phyloP scores from a whole-genome alignment of 2,797 vertebrate genomes.

The Oreochromis mossambicus region DNA sequence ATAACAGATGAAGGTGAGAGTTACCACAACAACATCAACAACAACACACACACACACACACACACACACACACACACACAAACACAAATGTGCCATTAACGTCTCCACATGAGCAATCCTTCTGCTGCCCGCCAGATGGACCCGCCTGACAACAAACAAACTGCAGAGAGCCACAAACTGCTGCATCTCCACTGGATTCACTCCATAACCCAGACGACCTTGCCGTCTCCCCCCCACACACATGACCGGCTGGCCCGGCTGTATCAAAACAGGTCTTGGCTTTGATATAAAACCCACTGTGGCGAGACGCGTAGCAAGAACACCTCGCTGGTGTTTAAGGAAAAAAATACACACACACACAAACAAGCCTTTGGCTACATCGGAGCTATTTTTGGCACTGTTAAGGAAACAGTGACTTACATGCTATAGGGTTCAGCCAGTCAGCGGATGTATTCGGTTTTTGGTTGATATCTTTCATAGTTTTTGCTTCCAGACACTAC shows the following conservation, averaged over 20 bases:
- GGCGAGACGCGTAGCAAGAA: conserved; percentile 3
- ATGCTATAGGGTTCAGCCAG: conserved; percentile 16
- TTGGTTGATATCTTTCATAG: not conserved
- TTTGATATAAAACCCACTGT: conserved; percentile 30
- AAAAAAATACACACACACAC: not conserved
- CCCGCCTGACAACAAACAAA: conserved; percentile 52
- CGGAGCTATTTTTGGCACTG: conserved; percentile 51
- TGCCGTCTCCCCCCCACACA: conserved; percentile 34
- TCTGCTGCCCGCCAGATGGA: conserved; percentile 61
- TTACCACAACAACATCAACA: not conserved
- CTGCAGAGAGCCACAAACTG: conserved; percentile 2
- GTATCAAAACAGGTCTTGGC: conserved; percentile 20
- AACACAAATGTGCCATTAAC: not conserved
- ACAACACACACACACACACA: not conserved
- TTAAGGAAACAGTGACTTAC: conserved; percentile 35
- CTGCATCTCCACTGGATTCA: conserved; percentile 36
- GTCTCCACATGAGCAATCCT: conserved; percentile 38
- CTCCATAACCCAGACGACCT: conserved; percentile 65
- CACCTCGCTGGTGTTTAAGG: not conserved
- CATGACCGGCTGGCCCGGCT: conserved; percentile 11
- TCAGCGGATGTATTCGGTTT: not conserved
- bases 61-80: not conserved
- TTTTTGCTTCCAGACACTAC: not conserved
- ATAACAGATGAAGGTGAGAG: conserved; percentile 43
- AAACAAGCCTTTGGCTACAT: conserved; percentile 24